phyloP scores from a whole-genome alignment of 2,888 invertebrate species.

The Trachelus tabidus region DNA sequence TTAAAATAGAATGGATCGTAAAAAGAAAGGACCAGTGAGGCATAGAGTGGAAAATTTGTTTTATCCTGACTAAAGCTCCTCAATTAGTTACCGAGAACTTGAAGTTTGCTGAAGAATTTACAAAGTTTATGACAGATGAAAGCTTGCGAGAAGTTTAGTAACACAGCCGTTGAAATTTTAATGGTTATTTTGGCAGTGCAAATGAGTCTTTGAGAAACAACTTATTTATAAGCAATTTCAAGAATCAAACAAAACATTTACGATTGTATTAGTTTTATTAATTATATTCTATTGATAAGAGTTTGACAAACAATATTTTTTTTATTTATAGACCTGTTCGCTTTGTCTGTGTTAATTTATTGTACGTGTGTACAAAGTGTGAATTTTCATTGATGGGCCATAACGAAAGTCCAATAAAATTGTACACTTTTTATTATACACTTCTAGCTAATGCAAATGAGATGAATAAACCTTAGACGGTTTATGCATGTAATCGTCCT shows the following conservation, averaged over 20 bases:
- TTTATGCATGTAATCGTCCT: no score
- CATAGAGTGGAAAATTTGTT: neutral
- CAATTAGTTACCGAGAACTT: neutral
- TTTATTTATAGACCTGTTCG: no score
- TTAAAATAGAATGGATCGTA: neutral
- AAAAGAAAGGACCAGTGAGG: neutral
- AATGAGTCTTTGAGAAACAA: neutral
- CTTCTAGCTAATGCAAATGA: no score
- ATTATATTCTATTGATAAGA: neutral
- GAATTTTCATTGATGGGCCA: no score
- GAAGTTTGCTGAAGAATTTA: neutral
- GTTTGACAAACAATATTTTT: neutral
- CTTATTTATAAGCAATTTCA: neutral
- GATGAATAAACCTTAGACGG: no score
- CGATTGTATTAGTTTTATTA: neutral
- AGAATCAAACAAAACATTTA: neutral
- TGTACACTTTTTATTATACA: no score
- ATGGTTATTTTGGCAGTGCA: neutral
- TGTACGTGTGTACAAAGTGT: no score
- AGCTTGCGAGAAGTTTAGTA: neutral
- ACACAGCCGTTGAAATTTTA: no score
- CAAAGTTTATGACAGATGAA: neutral
- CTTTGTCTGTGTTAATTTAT: no score
- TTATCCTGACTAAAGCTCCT: neutral
- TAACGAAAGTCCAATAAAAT: no score